These are phyloP conservation scores for Ormyrus labotus DNA, from an alignment of 2,888 invertebrate genomes.

Conservation along the genomic window DNA sequence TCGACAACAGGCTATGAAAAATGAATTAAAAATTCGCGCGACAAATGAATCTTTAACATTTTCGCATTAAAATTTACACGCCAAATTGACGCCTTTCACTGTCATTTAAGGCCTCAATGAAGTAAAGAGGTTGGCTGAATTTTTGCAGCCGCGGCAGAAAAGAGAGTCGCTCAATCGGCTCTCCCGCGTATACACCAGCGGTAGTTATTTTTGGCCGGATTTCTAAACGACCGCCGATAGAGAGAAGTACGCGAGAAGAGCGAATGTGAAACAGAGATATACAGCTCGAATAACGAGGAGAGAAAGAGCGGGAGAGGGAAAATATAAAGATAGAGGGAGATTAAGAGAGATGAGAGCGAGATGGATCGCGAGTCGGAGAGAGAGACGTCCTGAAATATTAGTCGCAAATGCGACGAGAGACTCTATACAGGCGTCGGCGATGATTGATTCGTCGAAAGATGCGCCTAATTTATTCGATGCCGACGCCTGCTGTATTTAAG, in stretches of 20 bases:
- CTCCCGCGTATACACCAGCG: not conserved
- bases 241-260: conserved; percentile 4
- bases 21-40: no score
- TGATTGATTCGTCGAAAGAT: conserved; percentile 68
- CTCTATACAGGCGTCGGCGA: conserved; percentile 12
- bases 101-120: no score
- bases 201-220: conserved; percentile 63
- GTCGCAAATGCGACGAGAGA: conserved; percentile 47
- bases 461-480: conserved; percentile 64
- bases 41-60: no score
- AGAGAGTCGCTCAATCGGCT: not conserved
- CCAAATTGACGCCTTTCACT: no score
- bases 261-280: conserved; percentile 5
- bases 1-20: no score
- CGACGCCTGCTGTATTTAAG: conserved; percentile 62
- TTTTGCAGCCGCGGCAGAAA: conserved; percentile 31
- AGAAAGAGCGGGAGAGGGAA: conserved; percentile 6
- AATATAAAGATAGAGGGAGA: conserved; percentile 47
- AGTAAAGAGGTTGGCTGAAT: not conserved
- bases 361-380: conserved; percentile 31
- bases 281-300: not conserved
- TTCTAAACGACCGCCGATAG: conserved; percentile 58
- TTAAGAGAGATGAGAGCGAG: conserved; percentile 45
- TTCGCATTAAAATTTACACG: no score
- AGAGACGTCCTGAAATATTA: conserved; percentile 53